Evolutionary conservation across 1,140 invertebrate genomes (phyloP).

Genomic region (Aphelinus atriplicis): DNA sequence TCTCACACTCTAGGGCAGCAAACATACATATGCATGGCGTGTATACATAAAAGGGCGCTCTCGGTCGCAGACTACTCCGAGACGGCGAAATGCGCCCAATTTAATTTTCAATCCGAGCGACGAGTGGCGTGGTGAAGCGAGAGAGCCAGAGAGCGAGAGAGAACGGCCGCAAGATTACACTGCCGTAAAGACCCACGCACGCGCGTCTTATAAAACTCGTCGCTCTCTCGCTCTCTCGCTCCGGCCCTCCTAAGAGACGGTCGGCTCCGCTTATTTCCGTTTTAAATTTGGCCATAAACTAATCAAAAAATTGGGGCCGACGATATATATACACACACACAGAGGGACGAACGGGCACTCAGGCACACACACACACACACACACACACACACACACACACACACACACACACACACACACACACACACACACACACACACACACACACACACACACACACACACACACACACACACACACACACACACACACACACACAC

Average conservation of each 20-base stretch:
- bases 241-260: too few species aligned
- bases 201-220: conserved; percentile 15
- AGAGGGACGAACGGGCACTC: too few species aligned
- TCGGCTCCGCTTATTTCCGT: conserved; percentile 11
- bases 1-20: neutral
- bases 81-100: conserved; percentile 21
- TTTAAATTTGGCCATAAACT: conserved; percentile 36
- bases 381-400: too few species aligned
- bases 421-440: too few species aligned
- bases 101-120: conserved; percentile 36
- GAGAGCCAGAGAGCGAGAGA: conserved; percentile 12
- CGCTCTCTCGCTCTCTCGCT: neutral
- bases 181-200: conserved; percentile 12
- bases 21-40: neutral
- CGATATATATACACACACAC: conserved; percentile 9
- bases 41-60: conserved; percentile 5
- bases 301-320: conserved; percentile 33
- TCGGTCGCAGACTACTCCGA: neutral
- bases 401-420: too few species aligned
- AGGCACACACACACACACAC: too few species aligned
- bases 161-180: conserved; percentile 18
- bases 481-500: too few species aligned
- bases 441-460: too few species aligned
- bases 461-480: too few species aligned
- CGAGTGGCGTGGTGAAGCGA: neutral